phyloP scores from a whole-genome alignment of 2,888 invertebrate species.

The Atrina japonica region DNA sequence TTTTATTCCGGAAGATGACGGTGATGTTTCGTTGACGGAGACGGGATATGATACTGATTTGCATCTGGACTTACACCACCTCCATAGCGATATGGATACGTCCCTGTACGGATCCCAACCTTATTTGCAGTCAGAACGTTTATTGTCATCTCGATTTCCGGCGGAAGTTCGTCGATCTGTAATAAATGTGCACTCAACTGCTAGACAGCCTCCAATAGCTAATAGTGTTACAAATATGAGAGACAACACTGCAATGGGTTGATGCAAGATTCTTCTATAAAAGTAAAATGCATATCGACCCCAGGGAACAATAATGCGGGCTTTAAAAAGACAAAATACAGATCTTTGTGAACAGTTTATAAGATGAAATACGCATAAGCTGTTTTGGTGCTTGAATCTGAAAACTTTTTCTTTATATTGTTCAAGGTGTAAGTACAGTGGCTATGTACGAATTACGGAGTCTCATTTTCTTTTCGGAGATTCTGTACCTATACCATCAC shows the following conservation, averaged over 20 bases:
- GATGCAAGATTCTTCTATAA: too few relatives aligned
- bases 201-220: background rate
- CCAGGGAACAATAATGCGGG: too few relatives aligned
- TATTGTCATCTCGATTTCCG: background rate
- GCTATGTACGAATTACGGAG: too few relatives aligned
- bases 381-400: too few relatives aligned
- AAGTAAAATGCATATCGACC: too few relatives aligned
- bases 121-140: slow-evolving; percentile 17
- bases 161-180: slow-evolving; percentile 9
- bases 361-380: too few relatives aligned
- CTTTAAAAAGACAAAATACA: too few relatives aligned
- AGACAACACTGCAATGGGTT: slow-evolving; percentile 18
- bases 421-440: too few relatives aligned
- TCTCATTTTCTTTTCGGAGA: too few relatives aligned
- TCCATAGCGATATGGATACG: slow-evolving; percentile 53
- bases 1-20: slow-evolving; percentile 62
- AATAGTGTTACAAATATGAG: slow-evolving; percentile 11
- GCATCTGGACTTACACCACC: slow-evolving; percentile 56
- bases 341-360: too few relatives aligned
- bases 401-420: too few relatives aligned
- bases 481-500: too few relatives aligned
- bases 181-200: slow-evolving; percentile 12
- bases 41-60: slow-evolving; percentile 56
- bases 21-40: slow-evolving; percentile 61
- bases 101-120: slow-evolving; percentile 56